Evolutionary conservation across 2,888 invertebrate species (phyloP).

Genomic region (Sycophila texana): DNA sequence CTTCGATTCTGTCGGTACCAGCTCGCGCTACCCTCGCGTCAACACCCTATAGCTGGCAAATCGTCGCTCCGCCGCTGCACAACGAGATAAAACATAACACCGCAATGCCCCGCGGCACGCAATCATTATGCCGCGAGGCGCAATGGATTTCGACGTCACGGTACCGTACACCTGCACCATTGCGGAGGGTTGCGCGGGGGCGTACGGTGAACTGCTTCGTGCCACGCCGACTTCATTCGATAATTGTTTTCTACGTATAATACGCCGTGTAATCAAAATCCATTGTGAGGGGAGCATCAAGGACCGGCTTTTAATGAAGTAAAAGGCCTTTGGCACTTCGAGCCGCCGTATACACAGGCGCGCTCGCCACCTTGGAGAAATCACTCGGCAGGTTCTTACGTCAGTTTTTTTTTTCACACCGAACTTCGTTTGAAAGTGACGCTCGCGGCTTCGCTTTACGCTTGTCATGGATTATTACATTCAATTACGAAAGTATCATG

Average conservation of each 20-base stretch:
- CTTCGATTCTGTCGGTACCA: conserved; percentile 62
- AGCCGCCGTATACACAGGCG: not conserved
- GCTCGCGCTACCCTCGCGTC: conserved; percentile 65
- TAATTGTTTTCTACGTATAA: conserved; percentile 46
- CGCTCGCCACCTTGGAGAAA: conserved; percentile 2
- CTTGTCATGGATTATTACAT: not conserved
- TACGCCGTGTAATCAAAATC: conserved; percentile 39
- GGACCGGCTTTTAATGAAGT: conserved; percentile 26
- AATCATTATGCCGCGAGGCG: conserved; percentile 69
- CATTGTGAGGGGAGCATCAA: conserved; percentile 9
- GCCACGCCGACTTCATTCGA: conserved; percentile 46
- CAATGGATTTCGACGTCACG: conserved; percentile 60
- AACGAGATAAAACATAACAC: conserved; percentile 58
- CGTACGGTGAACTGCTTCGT: not conserved
- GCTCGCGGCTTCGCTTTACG: not conserved
- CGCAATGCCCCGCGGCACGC: conserved; percentile 71
- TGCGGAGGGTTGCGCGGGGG: conserved; percentile 21
- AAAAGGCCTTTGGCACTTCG: not conserved
- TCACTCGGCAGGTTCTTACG: not conserved
- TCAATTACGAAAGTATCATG: not conserved
- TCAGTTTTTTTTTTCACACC: not conserved
- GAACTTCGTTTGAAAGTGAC: too few species aligned
- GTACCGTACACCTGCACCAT: conserved; percentile 9
- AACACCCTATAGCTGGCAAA: conserved; percentile 59
- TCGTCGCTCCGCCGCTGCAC: conserved; percentile 24